Evolutionary conservation across 2,888 invertebrate species (phyloP).

Genomic region (Andrena chrysosceles): DNA sequence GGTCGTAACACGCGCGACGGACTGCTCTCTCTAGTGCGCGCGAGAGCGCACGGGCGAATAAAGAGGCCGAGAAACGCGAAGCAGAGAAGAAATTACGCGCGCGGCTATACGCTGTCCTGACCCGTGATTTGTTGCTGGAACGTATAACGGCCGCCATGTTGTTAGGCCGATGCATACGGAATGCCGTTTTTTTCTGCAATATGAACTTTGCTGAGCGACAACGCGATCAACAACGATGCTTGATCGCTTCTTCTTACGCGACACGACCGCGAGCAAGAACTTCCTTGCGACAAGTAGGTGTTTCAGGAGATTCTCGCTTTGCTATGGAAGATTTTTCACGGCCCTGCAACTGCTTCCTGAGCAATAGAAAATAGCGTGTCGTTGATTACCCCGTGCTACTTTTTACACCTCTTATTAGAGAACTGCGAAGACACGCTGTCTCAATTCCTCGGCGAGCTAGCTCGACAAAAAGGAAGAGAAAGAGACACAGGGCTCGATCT

Average conservation of each 20-base stretch:
- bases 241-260: neutral
- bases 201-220: neutral
- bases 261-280: neutral
- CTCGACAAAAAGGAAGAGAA: too few relatives aligned
- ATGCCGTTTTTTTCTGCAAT: slow-evolving; percentile 7
- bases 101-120: neutral
- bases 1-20: neutral
- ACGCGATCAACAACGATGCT: neutral
- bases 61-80: slow-evolving; percentile 13
- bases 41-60: neutral
- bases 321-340: too few relatives aligned
- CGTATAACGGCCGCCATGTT: slow-evolving; percentile 1
- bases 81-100: slow-evolving; percentile 29
- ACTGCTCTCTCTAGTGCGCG: neutral
- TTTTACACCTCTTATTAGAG: too few relatives aligned
- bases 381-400: too few relatives aligned
- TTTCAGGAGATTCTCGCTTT: too few relatives aligned
- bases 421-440: too few relatives aligned
- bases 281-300: neutral
- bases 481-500: too few relatives aligned
- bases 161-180: slow-evolving; percentile 9
- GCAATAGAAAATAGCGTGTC: too few relatives aligned
- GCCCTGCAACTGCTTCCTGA: too few relatives aligned
- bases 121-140: slow-evolving; percentile 14
- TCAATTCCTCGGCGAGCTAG: too few relatives aligned